These are phyloP conservation scores for Egretta garzetta DNA, from an alignment of 2,113 vertebrate species.

Conservation along the genomic window DNA sequence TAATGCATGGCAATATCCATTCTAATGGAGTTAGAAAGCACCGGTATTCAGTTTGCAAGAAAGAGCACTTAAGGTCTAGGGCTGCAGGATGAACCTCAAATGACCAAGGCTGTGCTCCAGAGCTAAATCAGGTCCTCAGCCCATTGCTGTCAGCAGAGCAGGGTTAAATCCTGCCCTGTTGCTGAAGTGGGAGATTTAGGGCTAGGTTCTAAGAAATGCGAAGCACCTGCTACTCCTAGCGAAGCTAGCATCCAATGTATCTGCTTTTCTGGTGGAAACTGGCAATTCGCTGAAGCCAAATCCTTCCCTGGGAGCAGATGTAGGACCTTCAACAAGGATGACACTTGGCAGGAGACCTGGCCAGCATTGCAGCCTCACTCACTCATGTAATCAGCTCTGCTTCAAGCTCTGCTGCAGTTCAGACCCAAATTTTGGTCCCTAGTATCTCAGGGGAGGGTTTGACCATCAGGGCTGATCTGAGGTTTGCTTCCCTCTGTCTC, in stretches of 20 bases:
- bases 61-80: not conserved
- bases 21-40: not conserved
- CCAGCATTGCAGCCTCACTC: not conserved
- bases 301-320: not conserved
- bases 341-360: accelerated
- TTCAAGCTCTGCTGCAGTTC: not conserved
- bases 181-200: not conserved
- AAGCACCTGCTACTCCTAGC: not conserved
- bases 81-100: not conserved
- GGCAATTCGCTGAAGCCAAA: not conserved
- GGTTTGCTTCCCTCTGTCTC: not conserved
- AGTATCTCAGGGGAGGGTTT: not conserved
- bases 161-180: not conserved
- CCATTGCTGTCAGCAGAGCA: not conserved
- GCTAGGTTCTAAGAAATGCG: not conserved
- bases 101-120: not conserved
- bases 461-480: not conserved
- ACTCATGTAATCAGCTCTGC: not conserved
- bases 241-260: not conserved
- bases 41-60: not conserved
- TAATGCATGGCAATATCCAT: not conserved
- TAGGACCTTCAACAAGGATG: not conserved
- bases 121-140: not conserved
- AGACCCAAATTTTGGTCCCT: not conserved
- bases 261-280: not conserved